Conservation (phyloP, 2,113 vertebrate genomes). For the Cyanocitta stelleri region DNA sequence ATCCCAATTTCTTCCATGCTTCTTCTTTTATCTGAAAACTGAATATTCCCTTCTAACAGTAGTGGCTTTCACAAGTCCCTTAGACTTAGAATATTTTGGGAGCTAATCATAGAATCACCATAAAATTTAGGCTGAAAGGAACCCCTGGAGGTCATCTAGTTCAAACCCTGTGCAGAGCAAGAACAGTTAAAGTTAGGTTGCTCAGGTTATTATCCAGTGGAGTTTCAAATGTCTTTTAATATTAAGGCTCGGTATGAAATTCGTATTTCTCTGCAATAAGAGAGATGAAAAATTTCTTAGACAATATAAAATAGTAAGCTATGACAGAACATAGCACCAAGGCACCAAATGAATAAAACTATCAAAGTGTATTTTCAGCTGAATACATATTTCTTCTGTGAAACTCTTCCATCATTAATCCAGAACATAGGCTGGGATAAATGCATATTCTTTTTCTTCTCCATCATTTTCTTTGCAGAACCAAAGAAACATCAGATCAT, state of each 20-base stretch:
- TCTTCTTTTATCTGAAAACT: not conserved
- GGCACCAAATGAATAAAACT: constrained; percentile 1
- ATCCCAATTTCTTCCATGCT: not conserved
- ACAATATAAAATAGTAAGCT: not conserved
- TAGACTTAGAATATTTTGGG: not conserved
- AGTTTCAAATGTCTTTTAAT: not conserved
- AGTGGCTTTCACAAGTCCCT: not conserved
- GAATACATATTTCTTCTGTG: not conserved
- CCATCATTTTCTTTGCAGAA: not conserved
- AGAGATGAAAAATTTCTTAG: not conserved
- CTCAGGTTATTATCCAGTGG: not conserved
- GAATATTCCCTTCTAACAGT: not conserved
- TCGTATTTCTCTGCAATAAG: not conserved
- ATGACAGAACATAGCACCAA: not conserved
- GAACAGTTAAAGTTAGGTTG: not conserved
- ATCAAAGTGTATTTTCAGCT: not conserved
- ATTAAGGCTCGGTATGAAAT: not conserved
- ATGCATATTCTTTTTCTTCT: not conserved
- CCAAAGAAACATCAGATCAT: not conserved
- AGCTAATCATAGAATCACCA: not conserved
- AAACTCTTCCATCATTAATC: constrained; percentile 29
- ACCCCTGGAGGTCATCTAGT: not conserved
- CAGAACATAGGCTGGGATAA: not conserved
- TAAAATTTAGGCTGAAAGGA: not conserved
- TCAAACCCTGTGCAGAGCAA: not conserved